A percentile compares a stretch with the other conserved stretches of the same genome.
phyloP scores from a whole-genome alignment of 2,797 vertebrate genomes.

The Ctenosaura bakeri region DNA sequence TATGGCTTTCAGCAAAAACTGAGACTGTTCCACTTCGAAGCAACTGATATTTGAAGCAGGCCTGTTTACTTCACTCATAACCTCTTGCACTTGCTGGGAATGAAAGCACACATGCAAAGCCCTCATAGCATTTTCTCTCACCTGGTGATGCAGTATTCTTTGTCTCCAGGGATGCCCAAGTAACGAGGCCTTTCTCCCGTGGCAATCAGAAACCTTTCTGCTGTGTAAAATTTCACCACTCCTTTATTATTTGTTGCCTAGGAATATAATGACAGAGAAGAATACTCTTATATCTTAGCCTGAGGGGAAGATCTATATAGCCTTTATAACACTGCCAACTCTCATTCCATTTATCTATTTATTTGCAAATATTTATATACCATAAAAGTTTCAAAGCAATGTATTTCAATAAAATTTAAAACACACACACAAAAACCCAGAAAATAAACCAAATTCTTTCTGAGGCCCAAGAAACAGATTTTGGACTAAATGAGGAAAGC shows the following conservation, averaged over 20 bases:
- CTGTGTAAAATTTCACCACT: constrained; percentile 80
- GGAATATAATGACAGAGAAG: constrained; percentile 52
- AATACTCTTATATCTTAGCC: not conserved
- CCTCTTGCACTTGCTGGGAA: not conserved
- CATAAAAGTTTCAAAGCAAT: too few species aligned
- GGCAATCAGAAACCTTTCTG: constrained; percentile 85
- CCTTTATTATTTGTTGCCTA: constrained; percentile 85
- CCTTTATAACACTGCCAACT: not conserved
- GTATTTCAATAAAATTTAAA: too few species aligned
- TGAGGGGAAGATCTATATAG: not conserved
- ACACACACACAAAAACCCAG: too few species aligned
- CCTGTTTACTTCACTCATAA: not conserved
- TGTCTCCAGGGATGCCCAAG: constrained; percentile 83
- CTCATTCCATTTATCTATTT: not conserved
- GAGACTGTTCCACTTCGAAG: not conserved
- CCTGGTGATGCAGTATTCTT: constrained; percentile 88
- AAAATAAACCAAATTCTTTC: too few species aligned
- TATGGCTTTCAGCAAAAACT: not conserved
- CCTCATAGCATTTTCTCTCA: constrained; percentile 56
- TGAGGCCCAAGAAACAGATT: too few species aligned
- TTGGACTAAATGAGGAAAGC: too few species aligned
- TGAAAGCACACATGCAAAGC: not conserved
- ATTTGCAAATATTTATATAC: too few species aligned
- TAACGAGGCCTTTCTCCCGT: constrained; percentile 87
- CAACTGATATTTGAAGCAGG: not conserved